Evolutionary conservation across 1,140 invertebrate species (phyloP), one percentile per base, ranked within the genome.

Genomic region (Drosophila grimshawi): DNA sequence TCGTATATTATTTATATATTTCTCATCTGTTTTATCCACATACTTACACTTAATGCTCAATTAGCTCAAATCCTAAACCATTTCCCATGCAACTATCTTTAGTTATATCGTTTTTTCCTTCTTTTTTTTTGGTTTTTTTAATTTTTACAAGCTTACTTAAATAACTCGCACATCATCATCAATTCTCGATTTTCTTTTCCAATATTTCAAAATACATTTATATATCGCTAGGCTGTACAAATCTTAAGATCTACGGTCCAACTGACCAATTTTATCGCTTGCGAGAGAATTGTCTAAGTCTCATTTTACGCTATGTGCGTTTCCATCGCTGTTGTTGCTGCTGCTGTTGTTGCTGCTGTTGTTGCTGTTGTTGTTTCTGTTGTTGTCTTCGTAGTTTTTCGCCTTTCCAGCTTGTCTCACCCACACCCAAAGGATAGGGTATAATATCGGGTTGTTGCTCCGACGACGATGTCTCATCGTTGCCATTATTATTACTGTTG

Each of bases 391-490:
- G 73, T 8, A 76, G 76, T 39, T 79, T 81, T 51, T 76, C 81
- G 61, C 66, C 65, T 56, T 80, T 78, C 85, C 81, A 85, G 65
- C 78, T 89, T 52, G 73, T 81, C 60, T 83, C 80, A 57, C 80
- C 86, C 63, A 83, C 80, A 48, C 88, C 71, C 51, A 82, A 53
- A 39, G 90, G 90, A 85, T 91, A 91, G 53, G 90, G 90, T 81
- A 91, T 91, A 5, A 91, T 91, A 64, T 91, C 90, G 33, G 90
- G 90, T 55, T 91, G 90, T 57, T 79, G 78, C 76, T 91, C 90
- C 57, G 82, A 66, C 11, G 83, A 88, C 41, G 78, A 79, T 65
- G 68, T 76, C 27, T 80, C 73, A 30, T 78, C 83, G 8, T 73
- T 80, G 65, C 53, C 49, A 46, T 76, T 70, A 4, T 72, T 53